Conservation (phyloP, 2,113 vertebrate genomes). For the Glareola pratincola region DNA sequence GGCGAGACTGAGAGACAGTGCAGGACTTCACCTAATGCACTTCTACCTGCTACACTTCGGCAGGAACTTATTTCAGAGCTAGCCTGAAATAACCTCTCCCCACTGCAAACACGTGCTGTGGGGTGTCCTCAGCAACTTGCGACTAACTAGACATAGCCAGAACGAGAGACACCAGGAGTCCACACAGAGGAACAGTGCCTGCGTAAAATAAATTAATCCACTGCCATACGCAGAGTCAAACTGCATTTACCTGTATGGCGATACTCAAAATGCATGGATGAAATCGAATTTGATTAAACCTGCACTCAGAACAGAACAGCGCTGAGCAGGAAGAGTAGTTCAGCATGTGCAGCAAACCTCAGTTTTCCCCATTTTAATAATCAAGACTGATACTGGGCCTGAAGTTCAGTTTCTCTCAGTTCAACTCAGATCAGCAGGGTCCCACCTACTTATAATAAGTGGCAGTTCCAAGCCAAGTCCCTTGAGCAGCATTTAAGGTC, state of each 20-base stretch:
- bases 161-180: neutral
- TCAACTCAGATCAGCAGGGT: neutral
- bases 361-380: neutral
- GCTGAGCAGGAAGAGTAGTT: neutral
- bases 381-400: neutral
- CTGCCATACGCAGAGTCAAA: neutral
- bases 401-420: neutral
- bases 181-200: accelerated
- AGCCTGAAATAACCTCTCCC: neutral
- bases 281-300: neutral
- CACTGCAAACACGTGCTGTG: accelerated
- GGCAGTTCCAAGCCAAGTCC: neutral
- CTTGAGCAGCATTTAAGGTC: neutral
- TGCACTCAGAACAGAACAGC: neutral
- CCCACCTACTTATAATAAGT: neutral
- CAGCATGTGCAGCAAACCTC: neutral
- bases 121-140: neutral
- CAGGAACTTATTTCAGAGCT: neutral
- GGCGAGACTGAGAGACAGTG: neutral
- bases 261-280: neutral
- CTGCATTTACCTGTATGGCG: neutral
- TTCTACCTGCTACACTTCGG: neutral
- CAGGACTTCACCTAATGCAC: neutral
- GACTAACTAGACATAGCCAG: neutral
- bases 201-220: neutral